phyloP scores from a whole-genome alignment of 2,888 invertebrate species.

The Leptinotarsa tumamoca region DNA sequence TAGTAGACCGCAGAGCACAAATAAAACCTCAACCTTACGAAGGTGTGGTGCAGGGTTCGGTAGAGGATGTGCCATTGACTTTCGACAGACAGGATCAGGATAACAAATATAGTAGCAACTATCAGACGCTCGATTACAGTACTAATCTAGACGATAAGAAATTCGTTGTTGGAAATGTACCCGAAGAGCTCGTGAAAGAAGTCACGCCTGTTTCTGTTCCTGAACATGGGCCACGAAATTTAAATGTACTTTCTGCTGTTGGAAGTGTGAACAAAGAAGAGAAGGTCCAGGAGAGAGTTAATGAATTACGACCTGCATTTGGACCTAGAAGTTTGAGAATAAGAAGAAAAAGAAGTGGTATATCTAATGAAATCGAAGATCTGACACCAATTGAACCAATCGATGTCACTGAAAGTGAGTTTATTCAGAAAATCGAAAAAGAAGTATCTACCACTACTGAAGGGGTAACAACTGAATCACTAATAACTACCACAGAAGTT shows the following conservation, averaged over 20 bases:
- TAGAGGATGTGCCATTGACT: conserved; percentile 54
- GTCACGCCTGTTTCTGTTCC: conserved; percentile 73
- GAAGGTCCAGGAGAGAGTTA: background rate
- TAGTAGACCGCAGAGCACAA: conserved; percentile 53
- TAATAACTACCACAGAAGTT: conserved; percentile 22
- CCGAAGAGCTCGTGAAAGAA: conserved; percentile 69
- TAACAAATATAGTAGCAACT: conserved; percentile 27
- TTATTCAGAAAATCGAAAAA: conserved; percentile 5
- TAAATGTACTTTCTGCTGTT: conserved; percentile 29
- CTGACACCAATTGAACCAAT: conserved; percentile 19
- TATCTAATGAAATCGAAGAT: conserved; percentile 32
- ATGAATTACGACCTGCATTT: conserved; percentile 12
- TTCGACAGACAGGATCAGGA: conserved; percentile 1
- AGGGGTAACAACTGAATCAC: conserved; percentile 16
- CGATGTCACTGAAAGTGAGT: conserved; percentile 6
- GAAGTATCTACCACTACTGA: conserved; percentile 17
- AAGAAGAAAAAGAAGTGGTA: conserved; percentile 34
- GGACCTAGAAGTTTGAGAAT: conserved; percentile 30
- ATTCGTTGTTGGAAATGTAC: conserved; percentile 77
- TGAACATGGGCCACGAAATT: conserved; percentile 74
- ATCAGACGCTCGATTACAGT: conserved; percentile 23
- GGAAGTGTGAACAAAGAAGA: conserved; percentile 2
- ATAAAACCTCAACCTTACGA: conserved; percentile 42
- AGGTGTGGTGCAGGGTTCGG: conserved; percentile 51
- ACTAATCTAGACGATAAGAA: conserved; percentile 59